Percentiles rank a stretch among this genome's conserved stretches.
Evolutionary conservation across 2,113 vertebrate species (phyloP).

Genomic region (Callionymus lyra): DNA sequence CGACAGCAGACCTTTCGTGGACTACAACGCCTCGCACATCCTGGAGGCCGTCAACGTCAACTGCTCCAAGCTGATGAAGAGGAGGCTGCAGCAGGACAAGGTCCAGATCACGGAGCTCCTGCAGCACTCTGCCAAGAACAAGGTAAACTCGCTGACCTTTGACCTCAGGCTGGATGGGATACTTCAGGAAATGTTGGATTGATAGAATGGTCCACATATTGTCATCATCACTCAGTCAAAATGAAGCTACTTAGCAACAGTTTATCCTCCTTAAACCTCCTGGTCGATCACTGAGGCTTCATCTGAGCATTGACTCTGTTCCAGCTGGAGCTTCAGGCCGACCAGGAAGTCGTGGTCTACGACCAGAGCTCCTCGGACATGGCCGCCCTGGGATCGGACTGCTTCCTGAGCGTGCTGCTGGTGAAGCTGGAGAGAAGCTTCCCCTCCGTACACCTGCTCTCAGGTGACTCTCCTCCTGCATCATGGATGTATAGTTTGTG

Average conservation of each 20-base stretch:
- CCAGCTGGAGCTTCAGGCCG: conserved; percentile 76
- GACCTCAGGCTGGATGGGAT: no score
- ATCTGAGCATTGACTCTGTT: background rate
- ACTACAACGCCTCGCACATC: conserved; percentile 88
- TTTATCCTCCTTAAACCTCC: no score
- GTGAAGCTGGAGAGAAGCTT: conserved; percentile 87
- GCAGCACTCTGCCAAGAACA: conserved; percentile 87
- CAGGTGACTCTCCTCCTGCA: conserved; percentile 73
- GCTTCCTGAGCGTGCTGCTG: conserved; percentile 85
- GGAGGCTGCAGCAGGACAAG: conserved; percentile 92
- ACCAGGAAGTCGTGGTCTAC: conserved; percentile 86
- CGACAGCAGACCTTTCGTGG: conserved; percentile 92
- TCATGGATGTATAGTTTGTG: no score
- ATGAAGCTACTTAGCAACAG: no score
- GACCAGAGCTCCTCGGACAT: conserved; percentile 83
- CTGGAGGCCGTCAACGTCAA: conserved; percentile 92
- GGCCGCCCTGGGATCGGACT: conserved; percentile 70
- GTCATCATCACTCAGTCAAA: no score
- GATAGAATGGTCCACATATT: no score
- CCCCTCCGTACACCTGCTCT: conserved; percentile 79
- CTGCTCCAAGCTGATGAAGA: conserved; percentile 97
- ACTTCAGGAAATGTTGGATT: no score
- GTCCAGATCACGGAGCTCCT: conserved; percentile 88
- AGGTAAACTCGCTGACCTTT: conserved; percentile 62
- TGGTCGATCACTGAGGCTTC: no score